A percentile compares a stretch with the other conserved stretches of the same genome.
These are phyloP conservation scores for Trogon melanurus DNA, from an alignment of 2,113 vertebrate genomes.

Conservation along the genomic window DNA sequence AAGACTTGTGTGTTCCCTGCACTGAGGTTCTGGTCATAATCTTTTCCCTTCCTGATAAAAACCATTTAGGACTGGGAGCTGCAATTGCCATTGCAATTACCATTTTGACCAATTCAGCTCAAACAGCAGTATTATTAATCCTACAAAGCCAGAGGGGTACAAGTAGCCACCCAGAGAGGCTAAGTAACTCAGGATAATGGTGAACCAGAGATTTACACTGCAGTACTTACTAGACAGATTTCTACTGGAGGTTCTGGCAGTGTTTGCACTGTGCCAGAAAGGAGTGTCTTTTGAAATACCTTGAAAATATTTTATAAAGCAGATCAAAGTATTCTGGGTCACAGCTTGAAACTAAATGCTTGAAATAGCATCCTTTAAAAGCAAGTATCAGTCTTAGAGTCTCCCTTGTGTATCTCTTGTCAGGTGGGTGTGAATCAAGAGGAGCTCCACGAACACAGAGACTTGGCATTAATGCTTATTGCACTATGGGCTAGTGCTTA, in stretches of 20 bases:
- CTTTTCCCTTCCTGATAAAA: not conserved
- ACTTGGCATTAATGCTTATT: not conserved
- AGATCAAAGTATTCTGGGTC: slow-evolving; percentile 1
- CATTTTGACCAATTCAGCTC: not conserved
- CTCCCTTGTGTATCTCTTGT: not conserved
- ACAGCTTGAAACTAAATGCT: not conserved
- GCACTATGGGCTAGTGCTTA: not conserved
- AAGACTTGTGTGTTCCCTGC: not conserved
- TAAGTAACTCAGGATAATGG: not conserved
- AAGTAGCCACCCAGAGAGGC: not conserved
- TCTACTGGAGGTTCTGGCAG: not conserved
- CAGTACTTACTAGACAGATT: not conserved
- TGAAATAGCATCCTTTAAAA: not conserved
- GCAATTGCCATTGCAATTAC: not conserved
- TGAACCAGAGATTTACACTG: not conserved
- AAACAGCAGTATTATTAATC: not conserved
- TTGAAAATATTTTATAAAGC: not conserved
- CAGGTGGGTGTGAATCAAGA: not conserved
- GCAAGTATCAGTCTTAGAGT: slow-evolving; percentile 17
- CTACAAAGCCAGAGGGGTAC: not conserved
- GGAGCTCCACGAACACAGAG: not conserved
- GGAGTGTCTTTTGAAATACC: not conserved
- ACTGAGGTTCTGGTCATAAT: not conserved
- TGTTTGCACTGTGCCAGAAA: not conserved
- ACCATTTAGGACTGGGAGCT: not conserved